Percentiles rank a stretch among this genome's conserved stretches.
These are phyloP conservation scores for Brassicogethes aeneus DNA, from an alignment of 2,888 invertebrate species.

Conservation along the genomic window DNA sequence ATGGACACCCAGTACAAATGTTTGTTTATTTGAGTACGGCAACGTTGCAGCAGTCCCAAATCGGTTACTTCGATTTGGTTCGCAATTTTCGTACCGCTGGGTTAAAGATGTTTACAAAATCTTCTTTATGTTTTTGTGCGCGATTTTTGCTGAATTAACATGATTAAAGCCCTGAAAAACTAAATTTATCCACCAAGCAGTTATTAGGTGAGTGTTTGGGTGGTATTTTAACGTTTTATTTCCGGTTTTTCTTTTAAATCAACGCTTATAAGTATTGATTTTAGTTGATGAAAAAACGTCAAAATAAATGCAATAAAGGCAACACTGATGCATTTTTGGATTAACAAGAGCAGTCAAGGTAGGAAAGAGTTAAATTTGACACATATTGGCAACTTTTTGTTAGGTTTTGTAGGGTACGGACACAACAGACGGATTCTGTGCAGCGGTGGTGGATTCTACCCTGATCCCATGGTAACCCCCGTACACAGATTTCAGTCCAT, in stretches of 20 bases:
- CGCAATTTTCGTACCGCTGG: not conserved
- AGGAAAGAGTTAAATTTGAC: constrained; percentile 43
- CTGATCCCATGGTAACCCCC: constrained; percentile 56
- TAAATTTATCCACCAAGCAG: too few relatives aligned
- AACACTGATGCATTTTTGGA: constrained; percentile 77
- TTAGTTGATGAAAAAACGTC: too few relatives aligned
- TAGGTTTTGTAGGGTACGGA: constrained; percentile 22
- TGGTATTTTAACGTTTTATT: too few relatives aligned
- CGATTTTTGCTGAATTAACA: not conserved
- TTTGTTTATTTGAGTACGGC: too few relatives aligned
- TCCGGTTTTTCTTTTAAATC: too few relatives aligned
- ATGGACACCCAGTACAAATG: too few relatives aligned
- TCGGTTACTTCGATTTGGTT: not conserved
- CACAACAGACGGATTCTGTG: constrained; percentile 26
- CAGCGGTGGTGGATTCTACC: constrained; percentile 26
- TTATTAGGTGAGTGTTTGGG: too few relatives aligned
- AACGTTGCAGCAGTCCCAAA: not conserved
- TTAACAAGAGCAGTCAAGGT: constrained; percentile 71
- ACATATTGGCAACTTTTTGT: constrained; percentile 2
- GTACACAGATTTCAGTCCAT: constrained; percentile 60
- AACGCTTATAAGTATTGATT: too few relatives aligned
- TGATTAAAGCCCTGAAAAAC: too few relatives aligned
- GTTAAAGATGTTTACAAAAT: not conserved
- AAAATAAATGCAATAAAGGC: not conserved
- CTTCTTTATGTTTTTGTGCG: not conserved